Base-by-base conservation (phyloP, 2,888 invertebrate genomes). In the Amaurobius ferox region DNA sequence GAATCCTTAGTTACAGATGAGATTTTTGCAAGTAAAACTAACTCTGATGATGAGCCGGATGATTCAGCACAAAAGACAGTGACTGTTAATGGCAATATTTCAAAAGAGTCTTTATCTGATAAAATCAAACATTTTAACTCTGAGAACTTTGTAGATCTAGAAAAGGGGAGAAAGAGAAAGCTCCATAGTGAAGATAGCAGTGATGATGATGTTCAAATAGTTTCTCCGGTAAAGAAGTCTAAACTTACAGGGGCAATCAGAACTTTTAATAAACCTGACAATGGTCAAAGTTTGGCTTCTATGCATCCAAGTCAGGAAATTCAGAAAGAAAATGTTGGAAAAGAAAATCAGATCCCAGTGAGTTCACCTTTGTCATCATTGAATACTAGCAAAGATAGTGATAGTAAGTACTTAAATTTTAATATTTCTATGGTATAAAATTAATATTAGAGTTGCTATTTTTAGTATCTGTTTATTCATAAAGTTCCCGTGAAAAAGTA, bases 201-300 rank as follows among this genome's bases (percentile, higher is more conserved):
- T 66, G 77, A 85, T 16, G 19, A 39, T 23, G 28, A 39, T 19
- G 11, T 23, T 35, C 19, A 16, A n/a, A 13, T 72, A 28, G 40
- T 35, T 6, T 13, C 67, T 13, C 64, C 30, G 35, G 28, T 9
- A 23, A 48, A 32, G 16, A 61, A 44, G 30, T 66, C 83, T 55
- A 2, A 19, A 1, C 64, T 70, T 1, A 66, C 66, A n/a, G 83
- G 83, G 40, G 83, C 83, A 28, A 77, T 55, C 32, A 71, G 83
- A 39, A 85, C 83, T 28, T 85, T 85, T 40, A 26, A 62, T 9
- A 77, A 77, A 66, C 6, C n/a, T 9, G 23, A 66, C 11, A 32
- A 19, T 32, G 30, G 0, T 66, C 19, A 19, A 32, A n/a, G 7
- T 32, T 35, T 66, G 66, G 2, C 19, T 5, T 5, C 23, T 3